These are phyloP conservation scores for Balanococcus diminutus DNA, from an alignment of 2,888 invertebrate genomes.

Conservation along the genomic window DNA sequence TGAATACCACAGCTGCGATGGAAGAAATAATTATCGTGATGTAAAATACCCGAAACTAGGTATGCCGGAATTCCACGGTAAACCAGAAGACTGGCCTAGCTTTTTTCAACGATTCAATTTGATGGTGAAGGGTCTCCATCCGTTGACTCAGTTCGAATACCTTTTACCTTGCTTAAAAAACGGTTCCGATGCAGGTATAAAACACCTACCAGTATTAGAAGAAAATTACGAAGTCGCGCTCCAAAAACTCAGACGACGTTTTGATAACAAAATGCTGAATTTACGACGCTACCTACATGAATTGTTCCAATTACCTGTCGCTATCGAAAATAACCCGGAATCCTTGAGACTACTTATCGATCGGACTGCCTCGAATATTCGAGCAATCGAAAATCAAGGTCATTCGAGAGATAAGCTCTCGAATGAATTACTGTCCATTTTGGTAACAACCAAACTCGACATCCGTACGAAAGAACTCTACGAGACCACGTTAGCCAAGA, in stretches of 20 bases:
- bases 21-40: too few species aligned
- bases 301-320: background rate
- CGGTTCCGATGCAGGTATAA: background rate
- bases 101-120: too few species aligned
- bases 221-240: background rate
- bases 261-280: background rate
- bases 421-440: too few species aligned
- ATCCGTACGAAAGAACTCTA: too few species aligned
- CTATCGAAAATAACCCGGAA: background rate
- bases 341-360: background rate
- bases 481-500: too few species aligned
- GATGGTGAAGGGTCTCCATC: too few species aligned
- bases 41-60: too few species aligned
- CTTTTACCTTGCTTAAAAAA: background rate
- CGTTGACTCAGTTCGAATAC: background rate
- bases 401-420: too few species aligned
- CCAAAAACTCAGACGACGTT: background rate
- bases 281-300: background rate
- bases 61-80: too few species aligned
- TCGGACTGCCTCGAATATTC: background rate
- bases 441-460: too few species aligned
- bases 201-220: background rate
- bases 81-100: too few species aligned
- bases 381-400: background rate
- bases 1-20: too few species aligned